Evolutionary conservation across 2,797 vertebrate genomes (phyloP).

Genomic region (Monodelphis domestica): DNA sequence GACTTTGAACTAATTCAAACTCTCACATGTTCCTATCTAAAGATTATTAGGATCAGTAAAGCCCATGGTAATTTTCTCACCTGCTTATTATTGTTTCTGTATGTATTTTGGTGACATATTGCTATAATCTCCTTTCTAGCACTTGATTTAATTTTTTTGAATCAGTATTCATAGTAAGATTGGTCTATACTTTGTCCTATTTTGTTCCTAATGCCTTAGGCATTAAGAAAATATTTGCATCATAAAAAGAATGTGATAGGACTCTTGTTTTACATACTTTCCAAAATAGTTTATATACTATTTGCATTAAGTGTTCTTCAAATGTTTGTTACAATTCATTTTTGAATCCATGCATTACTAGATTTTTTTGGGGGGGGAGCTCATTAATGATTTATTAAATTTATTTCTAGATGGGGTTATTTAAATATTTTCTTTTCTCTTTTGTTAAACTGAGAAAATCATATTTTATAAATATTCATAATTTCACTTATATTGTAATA

Average conservation of each 20-base stretch:
- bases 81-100: not conserved
- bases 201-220: not conserved
- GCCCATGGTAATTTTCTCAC: not conserved
- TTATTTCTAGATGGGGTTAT: not conserved
- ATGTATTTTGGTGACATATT: not conserved
- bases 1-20: not conserved
- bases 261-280: not conserved
- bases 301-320: no score
- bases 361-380: not conserved
- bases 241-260: not conserved
- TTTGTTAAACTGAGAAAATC: not conserved
- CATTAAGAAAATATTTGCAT: not conserved
- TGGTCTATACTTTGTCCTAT: not conserved
- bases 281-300: no score
- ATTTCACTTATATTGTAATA: no score
- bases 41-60: not conserved
- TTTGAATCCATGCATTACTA: not conserved
- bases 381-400: not conserved
- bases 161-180: no score
- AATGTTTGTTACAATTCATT: not conserved
- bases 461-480: no score
- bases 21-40: not conserved
- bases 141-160: no score
- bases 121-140: no score
- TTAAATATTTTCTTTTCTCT: not conserved